phyloP scores from a whole-genome alignment of 2,797 vertebrate genomes.

The Peromyscus eremicus region DNA sequence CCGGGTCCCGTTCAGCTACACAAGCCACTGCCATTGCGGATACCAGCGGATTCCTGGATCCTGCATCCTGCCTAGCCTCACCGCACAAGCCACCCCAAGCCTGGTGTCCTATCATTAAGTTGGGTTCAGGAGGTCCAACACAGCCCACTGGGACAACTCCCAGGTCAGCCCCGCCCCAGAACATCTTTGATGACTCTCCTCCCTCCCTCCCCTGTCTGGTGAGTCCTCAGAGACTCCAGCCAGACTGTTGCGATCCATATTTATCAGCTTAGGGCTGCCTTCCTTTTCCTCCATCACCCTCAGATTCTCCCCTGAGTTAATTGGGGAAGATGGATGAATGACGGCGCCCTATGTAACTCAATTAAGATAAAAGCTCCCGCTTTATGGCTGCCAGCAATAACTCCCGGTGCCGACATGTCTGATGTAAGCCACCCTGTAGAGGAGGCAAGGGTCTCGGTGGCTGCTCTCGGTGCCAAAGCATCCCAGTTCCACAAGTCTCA shows the following conservation, averaged over 20 bases:
- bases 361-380: slow-evolving; percentile 81
- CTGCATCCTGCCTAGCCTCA: neutral
- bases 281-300: slow-evolving; percentile 47
- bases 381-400: slow-evolving; percentile 56
- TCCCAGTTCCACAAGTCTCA: neutral
- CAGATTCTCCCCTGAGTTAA: slow-evolving; percentile 65
- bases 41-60: neutral
- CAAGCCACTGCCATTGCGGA: neutral
- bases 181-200: slow-evolving; percentile 34
- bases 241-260: slow-evolving; percentile 71
- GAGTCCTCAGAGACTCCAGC: slow-evolving; percentile 59
- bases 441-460: neutral
- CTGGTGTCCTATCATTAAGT: neutral
- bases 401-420: neutral
- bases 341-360: slow-evolving; percentile 66
- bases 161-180: neutral
- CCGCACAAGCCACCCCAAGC: neutral
- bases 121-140: neutral
- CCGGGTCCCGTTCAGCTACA: neutral
- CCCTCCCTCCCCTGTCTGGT: slow-evolving; percentile 29
- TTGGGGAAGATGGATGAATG: slow-evolving; percentile 68
- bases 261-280: slow-evolving; percentile 69
- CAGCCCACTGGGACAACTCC: neutral
- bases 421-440: neutral
- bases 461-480: neutral